Evolutionary conservation across 2,113 vertebrate genomes (phyloP).

Genomic region (Paramormyrops kingsleyae): DNA sequence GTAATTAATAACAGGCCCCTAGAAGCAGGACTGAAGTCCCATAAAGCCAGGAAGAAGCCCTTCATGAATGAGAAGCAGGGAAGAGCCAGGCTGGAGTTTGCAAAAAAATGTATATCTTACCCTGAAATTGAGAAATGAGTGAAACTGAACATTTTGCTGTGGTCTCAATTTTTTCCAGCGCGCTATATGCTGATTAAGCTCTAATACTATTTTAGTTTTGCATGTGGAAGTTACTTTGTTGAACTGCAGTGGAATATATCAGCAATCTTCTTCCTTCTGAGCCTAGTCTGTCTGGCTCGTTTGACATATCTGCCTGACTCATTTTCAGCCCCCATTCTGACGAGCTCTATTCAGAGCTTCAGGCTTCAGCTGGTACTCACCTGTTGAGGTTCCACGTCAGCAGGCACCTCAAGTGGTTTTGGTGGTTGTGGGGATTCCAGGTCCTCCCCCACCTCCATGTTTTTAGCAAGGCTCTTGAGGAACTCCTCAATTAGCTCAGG

Average conservation of each 20-base stretch:
- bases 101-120: background rate
- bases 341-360: background rate
- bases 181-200: background rate
- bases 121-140: background rate
- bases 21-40: background rate
- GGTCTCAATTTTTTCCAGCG: background rate
- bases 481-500: slow-evolving; percentile 95
- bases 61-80: background rate
- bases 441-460: slow-evolving; percentile 53
- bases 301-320: background rate
- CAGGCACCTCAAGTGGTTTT: slow-evolving; percentile 52
- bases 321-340: background rate
- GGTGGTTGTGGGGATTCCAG: slow-evolving; percentile 3
- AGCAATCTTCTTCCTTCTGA: background rate
- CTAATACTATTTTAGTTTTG: background rate
- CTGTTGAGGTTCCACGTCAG: slow-evolving; percentile 56
- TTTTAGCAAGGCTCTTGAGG: slow-evolving; percentile 75
- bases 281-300: background rate
- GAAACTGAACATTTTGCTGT: background rate
- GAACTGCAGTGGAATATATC: background rate
- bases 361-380: slow-evolving; percentile 32
- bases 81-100: no score
- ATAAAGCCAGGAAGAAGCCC: background rate
- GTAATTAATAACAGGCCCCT: background rate
- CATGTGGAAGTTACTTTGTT: background rate